Evolutionary conservation across 2,797 vertebrate genomes (phyloP).

Genomic region (Cuniculus paca): DNA sequence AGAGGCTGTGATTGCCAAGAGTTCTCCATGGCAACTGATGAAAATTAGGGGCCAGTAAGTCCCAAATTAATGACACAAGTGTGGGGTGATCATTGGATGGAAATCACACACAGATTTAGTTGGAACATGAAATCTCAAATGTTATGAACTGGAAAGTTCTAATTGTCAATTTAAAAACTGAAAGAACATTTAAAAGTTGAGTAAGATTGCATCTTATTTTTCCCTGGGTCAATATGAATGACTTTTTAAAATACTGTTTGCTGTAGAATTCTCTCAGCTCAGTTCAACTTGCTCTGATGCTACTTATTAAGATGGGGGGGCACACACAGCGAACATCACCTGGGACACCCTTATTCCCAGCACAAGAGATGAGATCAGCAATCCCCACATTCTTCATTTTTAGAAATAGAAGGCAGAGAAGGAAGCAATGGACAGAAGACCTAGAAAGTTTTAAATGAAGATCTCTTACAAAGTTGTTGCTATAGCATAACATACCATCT

Average conservation of each 20-base stretch:
- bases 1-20: constrained; percentile 32
- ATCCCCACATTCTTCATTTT: not conserved
- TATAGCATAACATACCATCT: not conserved
- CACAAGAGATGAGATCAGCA: not conserved
- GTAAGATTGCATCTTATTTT: not conserved
- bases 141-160: not conserved
- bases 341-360: not conserved
- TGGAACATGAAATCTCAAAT: not conserved
- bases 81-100: rapidly evolving
- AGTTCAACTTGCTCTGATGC: not conserved
- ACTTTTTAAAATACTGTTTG: not conserved
- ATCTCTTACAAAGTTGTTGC: not conserved
- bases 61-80: not conserved
- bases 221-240: not conserved
- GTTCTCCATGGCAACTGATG: not conserved
- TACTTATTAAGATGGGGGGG: not conserved
- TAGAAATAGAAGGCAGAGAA: not conserved
- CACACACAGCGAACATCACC: not conserved
- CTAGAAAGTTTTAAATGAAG: not conserved
- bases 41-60: not conserved
- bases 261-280: not conserved
- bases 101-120: not conserved
- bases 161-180: not conserved
- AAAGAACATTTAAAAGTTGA: not conserved
- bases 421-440: not conserved